Evolutionary conservation across 2,797 vertebrate species (phyloP).

Genomic region (Pangasius mekongensis): DNA sequence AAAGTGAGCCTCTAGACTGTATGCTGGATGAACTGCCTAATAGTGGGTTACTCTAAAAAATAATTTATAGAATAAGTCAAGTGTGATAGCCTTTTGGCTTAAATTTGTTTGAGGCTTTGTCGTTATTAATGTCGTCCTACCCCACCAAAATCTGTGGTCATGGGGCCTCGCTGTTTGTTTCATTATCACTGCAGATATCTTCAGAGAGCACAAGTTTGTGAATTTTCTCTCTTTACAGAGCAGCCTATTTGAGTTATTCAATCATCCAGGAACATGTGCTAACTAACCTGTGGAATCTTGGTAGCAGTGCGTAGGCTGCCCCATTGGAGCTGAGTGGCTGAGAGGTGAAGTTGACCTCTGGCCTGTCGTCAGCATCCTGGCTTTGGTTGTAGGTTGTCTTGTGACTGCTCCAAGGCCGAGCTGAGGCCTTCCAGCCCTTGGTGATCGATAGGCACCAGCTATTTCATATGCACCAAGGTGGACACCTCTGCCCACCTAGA

Average conservation of each 20-base stretch:
- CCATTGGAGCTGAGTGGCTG: conserved; percentile 68
- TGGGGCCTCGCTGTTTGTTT: background rate
- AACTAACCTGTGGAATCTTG: conserved; percentile 83
- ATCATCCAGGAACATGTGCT: background rate
- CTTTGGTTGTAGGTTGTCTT: conserved; percentile 84
- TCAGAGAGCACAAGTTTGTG: background rate
- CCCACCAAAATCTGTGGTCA: background rate
- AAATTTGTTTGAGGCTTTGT: background rate
- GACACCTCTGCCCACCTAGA: conserved; percentile 50
- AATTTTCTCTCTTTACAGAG: background rate
- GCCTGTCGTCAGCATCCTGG: conserved; percentile 81
- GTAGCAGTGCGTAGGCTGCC: conserved; percentile 68
- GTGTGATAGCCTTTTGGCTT: background rate
- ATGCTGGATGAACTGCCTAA: background rate
- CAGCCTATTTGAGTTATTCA: background rate
- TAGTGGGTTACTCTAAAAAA: no score
- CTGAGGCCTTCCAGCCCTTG: conserved; percentile 90
- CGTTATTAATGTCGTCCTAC: background rate
- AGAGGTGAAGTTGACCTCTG: conserved; percentile 74
- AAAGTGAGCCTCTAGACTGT: background rate
- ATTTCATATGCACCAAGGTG: conserved; percentile 77
- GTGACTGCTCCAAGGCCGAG: conserved; percentile 88
- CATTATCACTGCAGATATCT: background rate
- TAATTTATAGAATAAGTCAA: background rate
- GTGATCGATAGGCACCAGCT: conserved; percentile 81